Conservation (phyloP, 2,888 invertebrate genomes). For the Lamellibrachia columna region DNA sequence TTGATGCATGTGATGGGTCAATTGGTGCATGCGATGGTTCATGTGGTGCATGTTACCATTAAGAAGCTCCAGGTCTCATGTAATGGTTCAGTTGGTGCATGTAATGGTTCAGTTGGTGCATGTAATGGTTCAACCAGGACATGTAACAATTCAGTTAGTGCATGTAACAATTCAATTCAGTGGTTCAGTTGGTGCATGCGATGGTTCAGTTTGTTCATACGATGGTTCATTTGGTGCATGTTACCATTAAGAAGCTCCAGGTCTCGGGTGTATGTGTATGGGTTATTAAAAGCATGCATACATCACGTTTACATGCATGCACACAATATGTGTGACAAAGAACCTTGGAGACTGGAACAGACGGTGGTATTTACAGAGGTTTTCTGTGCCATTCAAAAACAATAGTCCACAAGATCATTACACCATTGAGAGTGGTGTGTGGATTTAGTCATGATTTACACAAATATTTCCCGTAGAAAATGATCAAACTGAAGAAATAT, state of each 20-base stretch:
- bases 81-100: neutral
- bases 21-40: neutral
- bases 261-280: neutral
- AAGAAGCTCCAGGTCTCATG: too few species aligned
- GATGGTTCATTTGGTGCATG: neutral
- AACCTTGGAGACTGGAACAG: too few species aligned
- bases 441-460: neutral
- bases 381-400: too few species aligned
- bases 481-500: neutral
- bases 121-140: neutral
- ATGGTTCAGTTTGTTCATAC: neutral
- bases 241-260: neutral
- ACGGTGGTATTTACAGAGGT: too few species aligned
- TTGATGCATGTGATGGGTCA: neutral
- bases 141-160: neutral
- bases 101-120: neutral
- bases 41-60: neutral
- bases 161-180: neutral
- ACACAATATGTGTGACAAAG: too few species aligned
- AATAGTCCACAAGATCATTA: too few species aligned
- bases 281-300: too few species aligned
- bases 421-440: neutral
- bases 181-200: neutral
- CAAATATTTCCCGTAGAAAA: neutral
- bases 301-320: too few species aligned